Evolutionary conservation across 2,888 invertebrate species (phyloP).

Genomic region (Netelia melanura): DNA sequence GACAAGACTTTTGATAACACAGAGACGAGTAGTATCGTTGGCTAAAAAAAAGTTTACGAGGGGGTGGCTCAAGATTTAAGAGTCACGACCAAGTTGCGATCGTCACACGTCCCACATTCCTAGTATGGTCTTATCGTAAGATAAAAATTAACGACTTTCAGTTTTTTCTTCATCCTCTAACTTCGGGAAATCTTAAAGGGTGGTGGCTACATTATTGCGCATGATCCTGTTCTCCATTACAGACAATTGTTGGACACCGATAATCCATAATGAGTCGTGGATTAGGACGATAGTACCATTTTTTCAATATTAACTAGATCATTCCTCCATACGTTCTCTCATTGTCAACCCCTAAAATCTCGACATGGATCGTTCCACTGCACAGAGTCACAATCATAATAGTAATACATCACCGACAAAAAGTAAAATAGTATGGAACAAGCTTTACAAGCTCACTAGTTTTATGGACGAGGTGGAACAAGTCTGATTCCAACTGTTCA

Average conservation of each 20-base stretch:
- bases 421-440: not conserved
- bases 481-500: conserved; percentile 23
- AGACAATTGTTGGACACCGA: too few relatives aligned
- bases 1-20: not conserved
- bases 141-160: not conserved
- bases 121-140: not conserved
- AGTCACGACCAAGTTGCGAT: conserved; percentile 27
- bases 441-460: not conserved
- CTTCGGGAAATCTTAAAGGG: not conserved
- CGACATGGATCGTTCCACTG: too few relatives aligned
- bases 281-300: too few relatives aligned
- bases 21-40: not conserved
- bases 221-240: too few relatives aligned
- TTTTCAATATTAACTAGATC: too few relatives aligned
- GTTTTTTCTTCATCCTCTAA: not conserved
- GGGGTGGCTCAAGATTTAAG: conserved; percentile 63
- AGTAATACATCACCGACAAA: conserved; percentile 1
- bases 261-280: too few relatives aligned
- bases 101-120: not conserved
- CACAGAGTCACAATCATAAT: conserved; percentile 1
- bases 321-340: too few relatives aligned
- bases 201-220: too few relatives aligned
- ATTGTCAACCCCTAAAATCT: too few relatives aligned
- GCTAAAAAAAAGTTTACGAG: conserved; percentile 56
- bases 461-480: conserved; percentile 1